A percentile compares a stretch with the other conserved stretches of the same genome.
These are phyloP conservation scores for Pammene aurita DNA, from an alignment of 2,888 invertebrate species.

Conservation along the genomic window DNA sequence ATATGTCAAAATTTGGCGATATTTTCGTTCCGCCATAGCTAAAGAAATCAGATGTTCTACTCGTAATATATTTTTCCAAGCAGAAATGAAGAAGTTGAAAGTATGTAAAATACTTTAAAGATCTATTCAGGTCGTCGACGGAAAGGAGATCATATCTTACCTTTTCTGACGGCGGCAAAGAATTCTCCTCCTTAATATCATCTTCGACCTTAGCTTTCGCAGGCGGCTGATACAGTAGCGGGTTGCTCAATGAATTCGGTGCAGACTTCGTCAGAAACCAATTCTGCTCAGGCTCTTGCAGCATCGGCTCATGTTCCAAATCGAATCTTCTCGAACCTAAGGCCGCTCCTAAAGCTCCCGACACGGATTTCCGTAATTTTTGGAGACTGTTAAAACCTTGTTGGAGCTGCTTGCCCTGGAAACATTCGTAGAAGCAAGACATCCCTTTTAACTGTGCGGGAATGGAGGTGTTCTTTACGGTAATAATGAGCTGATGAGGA, in stretches of 20 bases:
- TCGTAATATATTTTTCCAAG: too few relatives aligned
- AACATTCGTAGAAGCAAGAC: conserved; percentile 82
- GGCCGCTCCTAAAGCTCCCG: conserved; percentile 83
- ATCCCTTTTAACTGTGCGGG: conserved; percentile 79
- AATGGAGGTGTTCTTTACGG: conserved; percentile 50
- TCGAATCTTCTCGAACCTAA: conserved; percentile 79
- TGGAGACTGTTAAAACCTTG: conserved; percentile 86
- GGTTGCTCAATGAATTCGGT: conserved; percentile 89
- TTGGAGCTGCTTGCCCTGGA: conserved; percentile 79
- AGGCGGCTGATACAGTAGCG: conserved; percentile 67
- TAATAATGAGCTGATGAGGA: conserved; percentile 67
- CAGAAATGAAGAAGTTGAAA: too few relatives aligned
- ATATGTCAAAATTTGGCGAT: too few relatives aligned
- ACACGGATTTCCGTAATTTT: conserved; percentile 87
- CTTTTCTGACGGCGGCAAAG: conserved; percentile 67
- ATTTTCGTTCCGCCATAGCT: too few relatives aligned
- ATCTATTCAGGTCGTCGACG: too few relatives aligned
- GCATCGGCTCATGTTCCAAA: conserved; percentile 77
- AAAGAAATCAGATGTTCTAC: too few relatives aligned
- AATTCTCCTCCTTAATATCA: conserved; percentile 69
- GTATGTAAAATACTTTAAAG: too few relatives aligned
- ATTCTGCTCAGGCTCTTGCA: conserved; percentile 83
- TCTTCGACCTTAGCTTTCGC: conserved; percentile 66
- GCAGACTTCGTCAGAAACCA: conserved; percentile 93
- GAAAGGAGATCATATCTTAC: conserved; percentile 47